phyloP scores from a whole-genome alignment of 2,113 vertebrate species.

The Fulmarus glacialis region DNA sequence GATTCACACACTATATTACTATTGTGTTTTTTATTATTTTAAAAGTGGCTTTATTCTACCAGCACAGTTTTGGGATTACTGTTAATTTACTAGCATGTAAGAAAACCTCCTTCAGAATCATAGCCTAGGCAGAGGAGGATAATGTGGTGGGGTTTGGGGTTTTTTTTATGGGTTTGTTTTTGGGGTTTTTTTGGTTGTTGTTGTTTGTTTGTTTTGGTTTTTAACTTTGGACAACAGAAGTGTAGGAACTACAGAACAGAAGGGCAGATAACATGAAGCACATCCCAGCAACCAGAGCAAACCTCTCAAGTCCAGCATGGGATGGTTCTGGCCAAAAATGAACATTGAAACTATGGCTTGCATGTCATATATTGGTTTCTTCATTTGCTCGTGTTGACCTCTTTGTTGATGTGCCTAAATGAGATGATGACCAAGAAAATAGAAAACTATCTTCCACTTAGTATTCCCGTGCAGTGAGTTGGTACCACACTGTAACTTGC shows the following conservation, averaged over 20 bases:
- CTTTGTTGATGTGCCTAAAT: background rate
- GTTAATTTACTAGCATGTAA: background rate
- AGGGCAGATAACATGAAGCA: background rate
- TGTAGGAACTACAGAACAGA: background rate
- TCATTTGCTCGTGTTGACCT: background rate
- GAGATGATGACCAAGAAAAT: background rate
- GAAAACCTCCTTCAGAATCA: background rate
- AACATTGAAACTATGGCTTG: rapidly evolving
- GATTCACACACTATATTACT: background rate
- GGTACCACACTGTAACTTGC: background rate
- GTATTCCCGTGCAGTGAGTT: too few species aligned
- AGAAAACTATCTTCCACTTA: background rate
- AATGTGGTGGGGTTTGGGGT: background rate
- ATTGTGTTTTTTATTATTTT: background rate
- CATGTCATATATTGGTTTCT: rapidly evolving
- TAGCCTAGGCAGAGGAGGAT: background rate
- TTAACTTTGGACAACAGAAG: background rate
- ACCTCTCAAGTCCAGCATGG: background rate
- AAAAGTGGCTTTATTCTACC: background rate
- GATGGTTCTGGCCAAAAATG: background rate
- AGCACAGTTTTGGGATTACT: background rate
- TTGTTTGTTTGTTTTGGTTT: background rate
- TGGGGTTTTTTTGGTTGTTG: too few species aligned
- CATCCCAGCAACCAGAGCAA: background rate
- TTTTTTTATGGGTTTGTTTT: background rate